Evolutionary conservation across 30 jellyfish, hydroid and myxozoan species (phyloP).

Genomic region (Hydra vulgaris): DNA sequence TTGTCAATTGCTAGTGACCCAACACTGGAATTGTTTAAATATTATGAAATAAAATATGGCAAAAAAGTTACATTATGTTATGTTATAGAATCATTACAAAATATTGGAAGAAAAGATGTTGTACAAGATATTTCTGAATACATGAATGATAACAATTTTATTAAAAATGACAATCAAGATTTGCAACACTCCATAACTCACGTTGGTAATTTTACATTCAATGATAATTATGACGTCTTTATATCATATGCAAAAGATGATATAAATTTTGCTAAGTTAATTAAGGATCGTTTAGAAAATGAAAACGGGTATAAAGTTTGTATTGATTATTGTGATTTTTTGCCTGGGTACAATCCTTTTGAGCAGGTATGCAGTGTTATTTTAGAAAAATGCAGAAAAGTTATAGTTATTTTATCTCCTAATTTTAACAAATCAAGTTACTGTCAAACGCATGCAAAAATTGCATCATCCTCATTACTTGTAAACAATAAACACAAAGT

Average conservation of each 20-base stretch:
- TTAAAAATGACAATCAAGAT: background rate
- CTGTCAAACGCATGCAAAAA: constrained; percentile 73
- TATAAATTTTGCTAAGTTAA: constrained; percentile 50
- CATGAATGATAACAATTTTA: constrained; percentile 8
- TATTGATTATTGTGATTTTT: constrained; percentile 57
- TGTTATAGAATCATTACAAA: constrained; percentile 14
- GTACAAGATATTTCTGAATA: constrained; percentile 24
- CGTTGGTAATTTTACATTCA: constrained; percentile 19
- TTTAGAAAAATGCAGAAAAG: constrained; percentile 62
- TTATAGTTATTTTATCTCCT: constrained; percentile 56
- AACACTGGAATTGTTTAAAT: constrained; percentile 17
- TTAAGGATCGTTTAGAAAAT: constrained; percentile 31
- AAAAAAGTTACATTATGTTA: constrained; percentile 16
- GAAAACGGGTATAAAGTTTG: constrained; percentile 41
- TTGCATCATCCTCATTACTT: constrained; percentile 61
- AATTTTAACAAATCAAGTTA: constrained; percentile 38
- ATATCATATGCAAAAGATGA: constrained; percentile 68
- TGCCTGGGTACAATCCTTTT: constrained; percentile 56
- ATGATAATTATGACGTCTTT: constrained; percentile 68
- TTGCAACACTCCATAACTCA: background rate
- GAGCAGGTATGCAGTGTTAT: constrained; percentile 58
- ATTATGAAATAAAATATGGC: constrained; percentile 22
- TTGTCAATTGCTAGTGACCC: constrained; percentile 37
- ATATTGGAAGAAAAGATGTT: constrained; percentile 37
- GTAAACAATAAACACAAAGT: constrained; percentile 42